Conservation (phyloP, 2,888 invertebrate genomes). For the Chrysolina oricalcia region DNA sequence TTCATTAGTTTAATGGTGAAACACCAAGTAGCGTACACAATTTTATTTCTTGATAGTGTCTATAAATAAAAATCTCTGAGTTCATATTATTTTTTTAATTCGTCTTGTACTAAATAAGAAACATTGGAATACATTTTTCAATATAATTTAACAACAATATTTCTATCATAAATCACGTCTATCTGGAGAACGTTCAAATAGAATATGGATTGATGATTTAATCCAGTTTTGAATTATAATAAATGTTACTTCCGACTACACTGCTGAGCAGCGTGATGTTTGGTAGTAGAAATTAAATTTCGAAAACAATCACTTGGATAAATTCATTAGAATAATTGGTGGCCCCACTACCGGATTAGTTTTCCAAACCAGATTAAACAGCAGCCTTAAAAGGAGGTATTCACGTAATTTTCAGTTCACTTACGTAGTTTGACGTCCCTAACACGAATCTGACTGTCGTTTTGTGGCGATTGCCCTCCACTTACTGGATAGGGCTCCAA, state of each 20-base stretch:
- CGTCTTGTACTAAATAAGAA: neutral
- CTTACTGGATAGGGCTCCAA: too few species aligned
- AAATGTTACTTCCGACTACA: neutral
- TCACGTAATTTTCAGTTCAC: too few species aligned
- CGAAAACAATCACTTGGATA: neutral
- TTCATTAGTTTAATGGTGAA: too few species aligned
- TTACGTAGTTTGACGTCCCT: too few species aligned
- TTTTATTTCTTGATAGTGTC: too few species aligned
- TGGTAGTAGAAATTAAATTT: neutral
- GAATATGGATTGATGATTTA: neutral
- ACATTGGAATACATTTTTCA: neutral
- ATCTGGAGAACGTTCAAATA: neutral
- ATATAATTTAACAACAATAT: neutral
- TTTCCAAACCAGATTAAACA: neutral
- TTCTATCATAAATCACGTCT: neutral
- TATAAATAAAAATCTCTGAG: neutral
- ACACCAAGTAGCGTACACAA: too few species aligned
- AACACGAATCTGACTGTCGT: too few species aligned
- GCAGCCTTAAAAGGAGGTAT: too few species aligned
- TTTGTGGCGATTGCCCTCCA: too few species aligned
- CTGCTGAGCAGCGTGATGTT: neutral
- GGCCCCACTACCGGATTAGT: neutral
- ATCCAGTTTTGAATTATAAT: neutral
- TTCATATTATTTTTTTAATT: neutral
- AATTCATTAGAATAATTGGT: neutral